A percentile compares a stretch with the other conserved stretches of the same genome.
Evolutionary conservation across 2,113 vertebrate species (phyloP).

Genomic region (Gila orcuttii): DNA sequence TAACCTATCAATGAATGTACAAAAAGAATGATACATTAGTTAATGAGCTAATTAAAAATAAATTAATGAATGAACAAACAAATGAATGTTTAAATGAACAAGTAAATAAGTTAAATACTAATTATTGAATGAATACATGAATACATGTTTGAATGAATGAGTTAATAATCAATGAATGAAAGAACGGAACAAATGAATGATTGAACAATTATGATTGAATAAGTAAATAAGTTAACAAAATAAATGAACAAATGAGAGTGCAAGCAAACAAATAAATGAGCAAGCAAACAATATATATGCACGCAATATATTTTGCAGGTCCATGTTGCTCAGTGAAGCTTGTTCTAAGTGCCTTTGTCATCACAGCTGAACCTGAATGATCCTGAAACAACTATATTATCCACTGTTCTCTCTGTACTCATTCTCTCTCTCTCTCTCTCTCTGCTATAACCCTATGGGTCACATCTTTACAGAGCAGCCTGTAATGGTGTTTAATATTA

Average conservation of each 20-base stretch:
- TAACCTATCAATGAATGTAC: too few relatives aligned
- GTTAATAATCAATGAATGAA: background rate
- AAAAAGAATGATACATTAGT: too few relatives aligned
- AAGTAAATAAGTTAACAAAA: background rate
- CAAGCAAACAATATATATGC: background rate
- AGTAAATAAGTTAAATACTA: background rate
- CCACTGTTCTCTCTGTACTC: background rate
- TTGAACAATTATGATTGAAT: background rate
- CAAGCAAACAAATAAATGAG: background rate
- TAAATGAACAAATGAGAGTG: background rate
- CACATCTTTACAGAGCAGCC: slow-evolving; percentile 64
- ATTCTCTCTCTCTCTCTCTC: background rate
- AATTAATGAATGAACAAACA: background rate
- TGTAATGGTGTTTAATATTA: slow-evolving; percentile 66
- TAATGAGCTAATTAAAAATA: background rate
- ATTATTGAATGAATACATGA: background rate
- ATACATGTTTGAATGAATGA: background rate
- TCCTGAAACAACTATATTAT: background rate
- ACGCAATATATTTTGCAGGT: background rate
- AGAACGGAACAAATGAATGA: background rate
- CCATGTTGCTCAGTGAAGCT: slow-evolving; percentile 1
- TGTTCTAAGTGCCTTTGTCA: slow-evolving; percentile 28
- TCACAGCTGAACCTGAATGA: background rate
- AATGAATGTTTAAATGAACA: background rate
- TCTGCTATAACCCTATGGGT: slow-evolving; percentile 51